Percentiles rank a stretch among this genome's conserved stretches.
Evolutionary conservation across 2,888 invertebrate genomes (phyloP).

Genomic region (Adelognathus sp.): DNA sequence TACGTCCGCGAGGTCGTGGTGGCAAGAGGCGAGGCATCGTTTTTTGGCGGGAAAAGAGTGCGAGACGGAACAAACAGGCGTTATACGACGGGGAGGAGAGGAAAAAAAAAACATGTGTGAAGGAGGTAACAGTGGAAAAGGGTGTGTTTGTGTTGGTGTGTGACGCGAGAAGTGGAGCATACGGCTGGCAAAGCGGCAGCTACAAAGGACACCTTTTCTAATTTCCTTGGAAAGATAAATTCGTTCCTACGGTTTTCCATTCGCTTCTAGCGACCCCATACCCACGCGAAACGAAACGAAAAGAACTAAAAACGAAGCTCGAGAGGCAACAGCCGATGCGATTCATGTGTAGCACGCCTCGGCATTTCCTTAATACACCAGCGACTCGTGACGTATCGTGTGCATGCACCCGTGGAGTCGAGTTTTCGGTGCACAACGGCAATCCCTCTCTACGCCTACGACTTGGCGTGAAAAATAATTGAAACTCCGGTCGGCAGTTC

Average conservation of each 20-base stretch:
- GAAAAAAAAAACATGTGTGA: slow-evolving; percentile 1
- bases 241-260: slow-evolving; percentile 61
- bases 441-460: neutral
- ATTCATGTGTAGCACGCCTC: slow-evolving; percentile 76
- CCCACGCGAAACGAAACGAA: slow-evolving; percentile 49
- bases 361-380: slow-evolving; percentile 77
- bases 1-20: slow-evolving; percentile 20
- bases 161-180: slow-evolving; percentile 16
- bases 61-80: slow-evolving; percentile 22
- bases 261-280: slow-evolving; percentile 27
- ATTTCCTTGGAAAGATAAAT: slow-evolving; percentile 78
- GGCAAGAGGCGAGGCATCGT: slow-evolving; percentile 13
- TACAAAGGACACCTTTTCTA: slow-evolving; percentile 73
- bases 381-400: slow-evolving; percentile 72
- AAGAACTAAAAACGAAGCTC: slow-evolving; percentile 14
- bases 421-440: neutral
- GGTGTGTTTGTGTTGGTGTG: neutral
- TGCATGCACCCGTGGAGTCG: slow-evolving; percentile 5
- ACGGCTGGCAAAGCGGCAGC: slow-evolving; percentile 35
- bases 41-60: slow-evolving; percentile 34
- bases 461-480: slow-evolving; percentile 60
- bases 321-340: slow-evolving; percentile 67
- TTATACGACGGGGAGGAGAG: neutral
- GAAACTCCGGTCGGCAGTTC: slow-evolving; percentile 53
- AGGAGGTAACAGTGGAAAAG: neutral